phyloP scores from a whole-genome alignment of 2,888 invertebrate genomes.

The Elaeidobius kamerunicus region DNA sequence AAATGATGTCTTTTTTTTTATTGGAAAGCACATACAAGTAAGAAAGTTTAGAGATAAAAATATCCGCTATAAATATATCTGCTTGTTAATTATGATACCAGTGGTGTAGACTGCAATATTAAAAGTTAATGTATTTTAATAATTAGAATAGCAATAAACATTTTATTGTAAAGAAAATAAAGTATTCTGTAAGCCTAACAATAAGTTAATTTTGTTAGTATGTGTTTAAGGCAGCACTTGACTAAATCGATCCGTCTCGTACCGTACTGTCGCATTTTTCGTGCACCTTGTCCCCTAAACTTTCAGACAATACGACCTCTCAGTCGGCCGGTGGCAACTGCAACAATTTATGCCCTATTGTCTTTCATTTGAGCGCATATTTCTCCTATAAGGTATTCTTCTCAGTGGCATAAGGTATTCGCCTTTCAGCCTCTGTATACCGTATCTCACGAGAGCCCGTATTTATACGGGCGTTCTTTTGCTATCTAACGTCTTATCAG shows the following conservation, averaged over 20 bases:
- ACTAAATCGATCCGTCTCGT: slow-evolving; percentile 4
- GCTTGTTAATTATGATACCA: no score
- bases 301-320: slow-evolving; percentile 39
- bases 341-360: slow-evolving; percentile 52
- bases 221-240: no score
- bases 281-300: slow-evolving; percentile 31
- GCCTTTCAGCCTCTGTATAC: slow-evolving; percentile 30
- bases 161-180: no score
- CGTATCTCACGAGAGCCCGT: slow-evolving; percentile 44
- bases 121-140: no score
- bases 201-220: no score
- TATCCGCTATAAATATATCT: no score
- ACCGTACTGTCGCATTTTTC: slow-evolving; percentile 10
- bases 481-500: slow-evolving; percentile 30
- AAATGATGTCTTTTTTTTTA: no score
- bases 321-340: slow-evolving; percentile 39
- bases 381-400: slow-evolving; percentile 45
- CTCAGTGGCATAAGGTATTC: slow-evolving; percentile 35
- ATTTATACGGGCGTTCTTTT: slow-evolving; percentile 28
- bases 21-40: no score
- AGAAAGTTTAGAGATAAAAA: no score
- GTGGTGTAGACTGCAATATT: no score
- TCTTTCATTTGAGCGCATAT: slow-evolving; percentile 52
- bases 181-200: no score
- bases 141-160: no score